A percentile compares a stretch with the other conserved stretches of the same genome.
Conservation (phyloP, 2,888 invertebrate species). For the Monochamus alternatus region DNA sequence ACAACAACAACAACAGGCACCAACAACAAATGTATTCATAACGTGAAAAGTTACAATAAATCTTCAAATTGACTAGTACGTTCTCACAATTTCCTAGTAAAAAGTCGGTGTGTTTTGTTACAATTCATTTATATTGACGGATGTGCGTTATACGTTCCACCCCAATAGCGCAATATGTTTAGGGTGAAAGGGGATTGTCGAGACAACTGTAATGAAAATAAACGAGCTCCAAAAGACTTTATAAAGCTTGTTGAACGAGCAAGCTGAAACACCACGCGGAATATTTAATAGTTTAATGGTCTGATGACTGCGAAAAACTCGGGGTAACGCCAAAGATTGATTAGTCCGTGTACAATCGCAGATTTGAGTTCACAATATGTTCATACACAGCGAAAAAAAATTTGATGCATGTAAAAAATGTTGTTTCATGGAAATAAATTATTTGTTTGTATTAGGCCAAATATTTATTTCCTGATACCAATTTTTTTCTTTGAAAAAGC, state of each 20-base stretch:
- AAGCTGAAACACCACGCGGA: constrained; percentile 28
- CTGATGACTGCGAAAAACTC: constrained; percentile 14
- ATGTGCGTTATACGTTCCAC: constrained; percentile 28
- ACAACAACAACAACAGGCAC: too few species aligned
- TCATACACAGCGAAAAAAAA: too few species aligned
- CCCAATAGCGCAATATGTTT: constrained; percentile 46
- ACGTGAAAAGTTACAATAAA: too few species aligned
- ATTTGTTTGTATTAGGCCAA: too few species aligned
- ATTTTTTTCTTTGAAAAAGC: too few species aligned
- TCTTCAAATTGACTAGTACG: too few species aligned
- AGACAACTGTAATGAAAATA: constrained; percentile 64
- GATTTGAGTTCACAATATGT: not conserved
- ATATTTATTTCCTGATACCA: too few species aligned
- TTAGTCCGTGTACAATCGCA: not conserved
- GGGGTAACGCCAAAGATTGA: not conserved
- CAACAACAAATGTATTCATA: too few species aligned
- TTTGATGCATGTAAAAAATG: too few species aligned
- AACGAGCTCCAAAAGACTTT: constrained; percentile 62
- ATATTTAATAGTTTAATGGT: constrained; percentile 31
- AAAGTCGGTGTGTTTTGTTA: constrained; percentile 6
- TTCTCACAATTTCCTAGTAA: not conserved
- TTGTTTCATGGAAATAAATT: too few species aligned
- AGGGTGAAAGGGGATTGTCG: constrained; percentile 60
- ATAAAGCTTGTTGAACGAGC: constrained; percentile 54
- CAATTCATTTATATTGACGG: constrained; percentile 22